A percentile compares a stretch with the other conserved stretches of the same genome.
Evolutionary conservation across 2,888 invertebrate genomes (phyloP).

Genomic region (Barypeithes pellucidus): DNA sequence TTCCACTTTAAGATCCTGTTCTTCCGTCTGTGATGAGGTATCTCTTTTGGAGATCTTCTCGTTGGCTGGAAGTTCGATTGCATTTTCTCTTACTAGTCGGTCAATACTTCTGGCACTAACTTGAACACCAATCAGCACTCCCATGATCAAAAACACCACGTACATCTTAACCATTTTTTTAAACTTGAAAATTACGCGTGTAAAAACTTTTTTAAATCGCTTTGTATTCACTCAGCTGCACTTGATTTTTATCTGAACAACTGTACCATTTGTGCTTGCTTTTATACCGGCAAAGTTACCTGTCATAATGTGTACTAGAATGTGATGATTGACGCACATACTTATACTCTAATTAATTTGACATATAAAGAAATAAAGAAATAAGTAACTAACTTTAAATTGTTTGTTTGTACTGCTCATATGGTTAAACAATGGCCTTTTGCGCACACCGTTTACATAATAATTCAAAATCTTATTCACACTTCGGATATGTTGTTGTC

Average conservation of each 20-base stretch:
- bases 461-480: slow-evolving; percentile 36
- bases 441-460: slow-evolving; percentile 42
- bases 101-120: slow-evolving; percentile 33
- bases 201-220: slow-evolving; percentile 6
- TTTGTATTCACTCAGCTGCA: neutral
- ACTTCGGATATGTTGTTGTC: slow-evolving; percentile 26
- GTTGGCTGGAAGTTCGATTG: slow-evolving; percentile 48
- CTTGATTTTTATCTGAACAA: slow-evolving; percentile 14
- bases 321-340: slow-evolving; percentile 49
- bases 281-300: slow-evolving; percentile 30
- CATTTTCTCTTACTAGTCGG: slow-evolving; percentile 38
- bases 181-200: neutral
- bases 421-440: slow-evolving; percentile 39
- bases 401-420: slow-evolving; percentile 37
- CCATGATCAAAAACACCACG: neutral
- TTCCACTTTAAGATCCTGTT: slow-evolving; percentile 1
- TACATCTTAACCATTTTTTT: slow-evolving; percentile 10
- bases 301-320: slow-evolving; percentile 21
- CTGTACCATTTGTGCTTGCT: neutral
- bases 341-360: slow-evolving; percentile 47
- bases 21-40: neutral
- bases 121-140: slow-evolving; percentile 5
- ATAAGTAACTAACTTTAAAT: slow-evolving; percentile 36
- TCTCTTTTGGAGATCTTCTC: slow-evolving; percentile 51
- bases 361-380: slow-evolving; percentile 42